phyloP scores from a whole-genome alignment of 1,140 invertebrate species.

The Drosophila varians region DNA sequence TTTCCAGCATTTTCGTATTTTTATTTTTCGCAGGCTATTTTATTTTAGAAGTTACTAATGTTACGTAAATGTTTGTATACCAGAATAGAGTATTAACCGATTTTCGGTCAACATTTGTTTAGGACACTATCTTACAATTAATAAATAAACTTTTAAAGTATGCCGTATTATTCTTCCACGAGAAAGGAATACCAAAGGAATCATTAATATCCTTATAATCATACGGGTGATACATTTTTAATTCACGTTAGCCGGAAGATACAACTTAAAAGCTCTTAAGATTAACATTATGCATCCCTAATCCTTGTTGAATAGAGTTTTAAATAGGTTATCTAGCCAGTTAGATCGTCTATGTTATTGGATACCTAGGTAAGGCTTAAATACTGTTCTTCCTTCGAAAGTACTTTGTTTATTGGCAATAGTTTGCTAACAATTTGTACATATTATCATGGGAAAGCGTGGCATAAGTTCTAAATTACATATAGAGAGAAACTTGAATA shows the following conservation, averaged over 20 bases:
- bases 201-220: conserved; percentile 4
- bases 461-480: conserved; percentile 58
- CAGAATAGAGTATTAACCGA: conserved; percentile 44
- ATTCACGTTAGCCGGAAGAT: neutral
- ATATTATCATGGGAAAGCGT: conserved; percentile 50
- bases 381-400: conserved; percentile 24
- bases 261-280: neutral
- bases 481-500: conserved; percentile 31
- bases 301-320: neutral
- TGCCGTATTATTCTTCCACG: conserved; percentile 10
- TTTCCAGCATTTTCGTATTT: neutral
- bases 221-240: conserved; percentile 34
- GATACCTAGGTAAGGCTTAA: conserved; percentile 7
- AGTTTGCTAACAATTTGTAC: conserved; percentile 19
- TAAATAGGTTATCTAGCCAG: neutral
- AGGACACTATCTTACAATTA: conserved; percentile 9
- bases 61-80: conserved; percentile 34
- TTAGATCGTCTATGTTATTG: neutral
- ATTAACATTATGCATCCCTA: neutral
- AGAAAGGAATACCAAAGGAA: neutral
- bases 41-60: neutral
- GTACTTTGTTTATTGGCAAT: conserved; percentile 1
- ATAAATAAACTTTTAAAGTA: conserved; percentile 4
- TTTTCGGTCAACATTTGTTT: conserved; percentile 17
- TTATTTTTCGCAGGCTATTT: neutral